phyloP scores from a whole-genome alignment of 2,113 vertebrate species.

The Lonchura striata region DNA sequence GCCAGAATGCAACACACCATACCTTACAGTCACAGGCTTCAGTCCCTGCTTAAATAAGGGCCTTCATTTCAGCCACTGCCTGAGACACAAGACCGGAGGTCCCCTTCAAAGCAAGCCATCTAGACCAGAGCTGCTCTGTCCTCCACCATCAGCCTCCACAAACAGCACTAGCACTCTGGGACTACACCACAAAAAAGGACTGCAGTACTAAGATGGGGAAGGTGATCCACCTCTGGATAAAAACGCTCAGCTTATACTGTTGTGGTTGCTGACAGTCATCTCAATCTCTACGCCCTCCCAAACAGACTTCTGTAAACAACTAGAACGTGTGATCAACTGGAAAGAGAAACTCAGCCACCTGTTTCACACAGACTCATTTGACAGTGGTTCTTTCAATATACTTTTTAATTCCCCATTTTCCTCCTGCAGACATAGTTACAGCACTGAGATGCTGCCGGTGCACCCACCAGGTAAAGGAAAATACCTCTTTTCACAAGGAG shows the following conservation, averaged over 20 bases:
- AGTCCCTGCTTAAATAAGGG: neutral
- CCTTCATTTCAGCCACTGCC: neutral
- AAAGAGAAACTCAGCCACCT: neutral
- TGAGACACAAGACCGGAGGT: neutral
- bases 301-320: neutral
- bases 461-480: neutral
- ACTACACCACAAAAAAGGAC: neutral
- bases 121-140: neutral
- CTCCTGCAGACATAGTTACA: neutral
- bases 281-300: neutral
- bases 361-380: neutral
- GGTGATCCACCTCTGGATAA: neutral
- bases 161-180: neutral
- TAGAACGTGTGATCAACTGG: accelerated
- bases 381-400: neutral
- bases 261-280: neutral
- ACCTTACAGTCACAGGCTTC: neutral
- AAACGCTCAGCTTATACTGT: neutral
- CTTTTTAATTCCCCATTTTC: neutral
- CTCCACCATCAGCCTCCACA: neutral
- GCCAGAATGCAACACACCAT: neutral
- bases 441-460: neutral
- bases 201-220: neutral
- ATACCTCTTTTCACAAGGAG: neutral
- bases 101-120: neutral